These are phyloP conservation scores for Pelecanus crispus DNA, from an alignment of 2,113 vertebrate species.

Conservation along the genomic window DNA sequence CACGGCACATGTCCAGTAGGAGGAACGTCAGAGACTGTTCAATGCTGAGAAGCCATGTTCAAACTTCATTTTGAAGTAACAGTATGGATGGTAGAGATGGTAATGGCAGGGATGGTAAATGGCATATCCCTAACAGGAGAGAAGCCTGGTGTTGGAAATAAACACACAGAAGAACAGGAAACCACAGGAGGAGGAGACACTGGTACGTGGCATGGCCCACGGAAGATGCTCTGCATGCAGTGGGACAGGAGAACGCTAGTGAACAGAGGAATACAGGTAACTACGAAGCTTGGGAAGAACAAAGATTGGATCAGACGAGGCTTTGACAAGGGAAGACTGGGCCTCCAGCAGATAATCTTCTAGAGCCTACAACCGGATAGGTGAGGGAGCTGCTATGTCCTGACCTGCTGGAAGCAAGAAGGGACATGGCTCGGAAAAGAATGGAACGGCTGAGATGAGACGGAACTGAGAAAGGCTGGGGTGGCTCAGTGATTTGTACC, in stretches of 20 bases:
- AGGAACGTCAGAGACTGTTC: neutral
- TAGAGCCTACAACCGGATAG: neutral
- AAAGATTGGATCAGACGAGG: neutral
- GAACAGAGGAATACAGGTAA: neutral
- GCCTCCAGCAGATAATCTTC: neutral
- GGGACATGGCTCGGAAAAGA: neutral
- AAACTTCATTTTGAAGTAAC: neutral
- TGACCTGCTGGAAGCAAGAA: neutral
- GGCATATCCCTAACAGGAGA: neutral
- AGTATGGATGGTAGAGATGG: neutral
- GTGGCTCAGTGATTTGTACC: neutral
- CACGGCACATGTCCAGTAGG: neutral
- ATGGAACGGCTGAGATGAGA: fast-evolving
- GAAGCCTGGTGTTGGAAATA: neutral
- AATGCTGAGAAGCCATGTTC: neutral
- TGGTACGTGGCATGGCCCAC: neutral
- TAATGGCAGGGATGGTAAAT: neutral
- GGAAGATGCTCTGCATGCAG: neutral
- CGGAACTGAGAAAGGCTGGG: neutral
- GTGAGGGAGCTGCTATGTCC: neutral
- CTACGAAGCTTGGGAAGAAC: neutral
- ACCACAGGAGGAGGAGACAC: neutral
- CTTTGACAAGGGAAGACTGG: neutral
- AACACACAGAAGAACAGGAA: neutral
- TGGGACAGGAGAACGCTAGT: neutral